A percentile compares a stretch with the other conserved stretches of the same genome.
Conservation (phyloP, 2,797 vertebrate genomes). For the Picus viridis region DNA sequence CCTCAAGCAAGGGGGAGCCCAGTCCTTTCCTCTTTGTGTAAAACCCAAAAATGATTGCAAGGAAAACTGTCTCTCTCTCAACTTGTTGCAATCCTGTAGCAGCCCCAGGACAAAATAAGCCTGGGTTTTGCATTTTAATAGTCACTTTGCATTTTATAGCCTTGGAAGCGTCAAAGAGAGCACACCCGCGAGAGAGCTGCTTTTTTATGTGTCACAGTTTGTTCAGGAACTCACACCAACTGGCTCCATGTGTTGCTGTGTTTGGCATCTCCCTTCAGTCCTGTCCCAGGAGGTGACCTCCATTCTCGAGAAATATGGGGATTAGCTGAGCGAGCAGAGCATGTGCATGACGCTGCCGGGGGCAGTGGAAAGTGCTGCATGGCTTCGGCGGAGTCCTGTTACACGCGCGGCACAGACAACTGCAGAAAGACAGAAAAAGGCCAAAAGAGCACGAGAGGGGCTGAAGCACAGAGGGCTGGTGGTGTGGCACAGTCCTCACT, state of each 20-base stretch:
- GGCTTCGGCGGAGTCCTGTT: background rate
- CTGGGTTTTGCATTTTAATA: conserved; percentile 16
- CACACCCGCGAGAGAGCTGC: background rate
- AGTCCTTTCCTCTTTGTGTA: background rate
- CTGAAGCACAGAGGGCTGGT: accelerated
- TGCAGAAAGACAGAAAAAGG: background rate
- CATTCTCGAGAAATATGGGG: conserved; percentile 39
- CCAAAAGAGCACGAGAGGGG: background rate
- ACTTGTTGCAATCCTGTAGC: background rate
- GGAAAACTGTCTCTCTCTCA: background rate
- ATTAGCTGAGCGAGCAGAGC: conserved; percentile 31
- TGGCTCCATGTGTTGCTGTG: conserved; percentile 21
- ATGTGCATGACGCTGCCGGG: background rate
- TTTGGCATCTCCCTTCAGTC: conserved; percentile 7
- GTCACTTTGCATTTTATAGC: background rate
- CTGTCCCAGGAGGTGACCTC: conserved; percentile 36
- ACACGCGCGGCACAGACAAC: background rate
- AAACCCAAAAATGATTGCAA: background rate
- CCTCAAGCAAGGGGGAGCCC: background rate
- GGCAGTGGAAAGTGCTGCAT: background rate
- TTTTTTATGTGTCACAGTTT: conserved; percentile 9
- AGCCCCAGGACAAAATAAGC: background rate
- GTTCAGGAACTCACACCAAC: background rate
- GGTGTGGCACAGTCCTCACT: accelerated
- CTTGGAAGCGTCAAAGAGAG: conserved; percentile 1